Evolutionary conservation across 2,888 invertebrate genomes (phyloP).

Genomic region (Hirtodrosophila duncani): DNA sequence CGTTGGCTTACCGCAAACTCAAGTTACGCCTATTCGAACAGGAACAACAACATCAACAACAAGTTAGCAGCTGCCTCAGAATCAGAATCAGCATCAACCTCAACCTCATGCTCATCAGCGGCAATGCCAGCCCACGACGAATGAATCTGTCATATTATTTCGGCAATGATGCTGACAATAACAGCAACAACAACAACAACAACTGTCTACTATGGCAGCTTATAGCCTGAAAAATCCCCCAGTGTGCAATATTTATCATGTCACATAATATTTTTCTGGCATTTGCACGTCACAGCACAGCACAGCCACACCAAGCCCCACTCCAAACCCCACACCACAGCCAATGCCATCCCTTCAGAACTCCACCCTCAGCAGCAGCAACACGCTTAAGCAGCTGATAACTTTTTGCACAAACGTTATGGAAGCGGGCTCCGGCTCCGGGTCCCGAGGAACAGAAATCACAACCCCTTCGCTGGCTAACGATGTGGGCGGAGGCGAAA

Average conservation of each 20-base stretch:
- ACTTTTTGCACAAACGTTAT: conserved; percentile 45
- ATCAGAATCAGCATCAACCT: conserved; percentile 23
- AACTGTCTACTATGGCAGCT: conserved; percentile 7
- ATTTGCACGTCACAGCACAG: conserved; percentile 66
- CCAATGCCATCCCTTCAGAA: not conserved
- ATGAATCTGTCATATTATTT: conserved; percentile 73
- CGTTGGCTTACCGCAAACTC: too few relatives aligned
- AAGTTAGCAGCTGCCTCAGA: too few relatives aligned
- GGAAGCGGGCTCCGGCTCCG: conserved; percentile 1
- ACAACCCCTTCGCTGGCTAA: conserved; percentile 63
- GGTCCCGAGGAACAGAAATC: conserved; percentile 40
- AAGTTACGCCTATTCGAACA: too few relatives aligned
- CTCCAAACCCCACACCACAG: not conserved
- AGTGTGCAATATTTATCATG: conserved; percentile 70
- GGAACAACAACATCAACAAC: too few relatives aligned
- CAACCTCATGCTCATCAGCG: conserved; percentile 14
- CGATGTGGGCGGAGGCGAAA: conserved; percentile 49
- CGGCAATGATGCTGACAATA: conserved; percentile 68
- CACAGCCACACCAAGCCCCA: not conserved
- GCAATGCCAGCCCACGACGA: conserved; percentile 47
- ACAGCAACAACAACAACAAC: conserved; percentile 16
- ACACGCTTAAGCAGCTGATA: conserved; percentile 61
- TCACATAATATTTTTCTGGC: conserved; percentile 75
- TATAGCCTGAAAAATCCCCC: conserved; percentile 48
- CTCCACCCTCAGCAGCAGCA: conserved; percentile 2